A percentile compares a stretch with the other conserved stretches of the same genome.
Evolutionary conservation across 2,888 invertebrate genomes (phyloP).

Genomic region (Deilephila elpenor): DNA sequence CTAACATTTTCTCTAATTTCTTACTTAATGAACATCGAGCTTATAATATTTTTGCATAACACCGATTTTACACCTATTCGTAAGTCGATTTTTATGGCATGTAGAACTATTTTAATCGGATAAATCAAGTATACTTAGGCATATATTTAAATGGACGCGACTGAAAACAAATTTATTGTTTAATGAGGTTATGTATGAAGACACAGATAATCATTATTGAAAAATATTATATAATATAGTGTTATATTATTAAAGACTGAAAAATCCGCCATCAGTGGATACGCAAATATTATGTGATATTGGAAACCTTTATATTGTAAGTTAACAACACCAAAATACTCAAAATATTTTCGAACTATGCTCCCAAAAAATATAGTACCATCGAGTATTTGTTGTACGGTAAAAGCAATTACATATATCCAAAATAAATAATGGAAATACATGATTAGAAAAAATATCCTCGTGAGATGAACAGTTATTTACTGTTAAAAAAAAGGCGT

Average conservation of each 20-base stretch:
- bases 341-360: slow-evolving; percentile 1
- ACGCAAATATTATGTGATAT: not conserved
- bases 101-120: slow-evolving; percentile 2
- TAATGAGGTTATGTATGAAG: not conserved
- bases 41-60: slow-evolving; percentile 20
- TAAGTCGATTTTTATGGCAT: slow-evolving; percentile 10
- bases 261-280: not conserved
- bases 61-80: slow-evolving; percentile 19
- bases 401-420: not conserved
- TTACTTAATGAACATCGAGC: slow-evolving; percentile 25
- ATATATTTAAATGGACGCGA: not conserved
- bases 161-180: not conserved
- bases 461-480: slow-evolving; percentile 4
- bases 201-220: not conserved
- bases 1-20: slow-evolving; percentile 15
- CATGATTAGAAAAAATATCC: slow-evolving; percentile 16
- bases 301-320: not conserved
- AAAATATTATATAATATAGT: slow-evolving; percentile 2
- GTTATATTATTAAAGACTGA: not conserved
- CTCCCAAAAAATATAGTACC: slow-evolving; percentile 3
- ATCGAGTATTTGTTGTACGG: not conserved
- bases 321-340: not conserved
- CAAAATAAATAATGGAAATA: not conserved
- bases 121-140: slow-evolving; percentile 7
- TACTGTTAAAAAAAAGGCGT: not conserved